Conservation (phyloP, 2,113 vertebrate species). For the Ardeotis arabs region DNA sequence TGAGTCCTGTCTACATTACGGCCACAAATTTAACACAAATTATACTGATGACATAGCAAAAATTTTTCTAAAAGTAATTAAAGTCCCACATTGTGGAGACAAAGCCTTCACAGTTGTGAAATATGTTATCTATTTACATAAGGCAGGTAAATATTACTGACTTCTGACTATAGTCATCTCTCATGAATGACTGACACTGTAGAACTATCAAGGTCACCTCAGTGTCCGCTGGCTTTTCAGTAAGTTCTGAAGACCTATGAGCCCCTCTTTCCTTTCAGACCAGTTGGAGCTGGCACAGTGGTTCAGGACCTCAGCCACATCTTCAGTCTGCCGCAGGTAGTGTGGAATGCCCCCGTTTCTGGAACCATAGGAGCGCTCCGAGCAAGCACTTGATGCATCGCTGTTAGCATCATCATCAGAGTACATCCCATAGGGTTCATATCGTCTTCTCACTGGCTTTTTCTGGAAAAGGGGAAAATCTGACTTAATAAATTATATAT, state of each 20-base stretch:
- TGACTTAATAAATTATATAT: background rate
- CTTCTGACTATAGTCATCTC: background rate
- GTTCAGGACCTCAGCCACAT: conserved; percentile 96
- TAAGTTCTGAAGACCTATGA: conserved; percentile 94
- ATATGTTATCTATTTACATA: background rate
- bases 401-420: conserved; percentile 98
- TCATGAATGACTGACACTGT: background rate
- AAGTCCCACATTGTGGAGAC: background rate
- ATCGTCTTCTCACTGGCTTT: conserved; percentile 90
- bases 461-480: conserved; percentile 76
- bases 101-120: background rate
- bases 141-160: background rate
- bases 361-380: conserved; percentile 93
- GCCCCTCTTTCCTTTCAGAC: conserved; percentile 97
- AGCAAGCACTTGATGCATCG: conserved; percentile 94
- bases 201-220: conserved; percentile 76
- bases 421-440: conserved; percentile 96
- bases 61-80: background rate
- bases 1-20: background rate
- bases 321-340: conserved; percentile 94
- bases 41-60: background rate
- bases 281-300: conserved; percentile 98
- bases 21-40: background rate
- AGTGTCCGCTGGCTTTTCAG: conserved; percentile 96
- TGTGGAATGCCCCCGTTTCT: conserved; percentile 94